These are phyloP conservation scores for Syngnathoides biaculeatus DNA, from an alignment of 2,113 vertebrate genomes.

Conservation along the genomic window DNA sequence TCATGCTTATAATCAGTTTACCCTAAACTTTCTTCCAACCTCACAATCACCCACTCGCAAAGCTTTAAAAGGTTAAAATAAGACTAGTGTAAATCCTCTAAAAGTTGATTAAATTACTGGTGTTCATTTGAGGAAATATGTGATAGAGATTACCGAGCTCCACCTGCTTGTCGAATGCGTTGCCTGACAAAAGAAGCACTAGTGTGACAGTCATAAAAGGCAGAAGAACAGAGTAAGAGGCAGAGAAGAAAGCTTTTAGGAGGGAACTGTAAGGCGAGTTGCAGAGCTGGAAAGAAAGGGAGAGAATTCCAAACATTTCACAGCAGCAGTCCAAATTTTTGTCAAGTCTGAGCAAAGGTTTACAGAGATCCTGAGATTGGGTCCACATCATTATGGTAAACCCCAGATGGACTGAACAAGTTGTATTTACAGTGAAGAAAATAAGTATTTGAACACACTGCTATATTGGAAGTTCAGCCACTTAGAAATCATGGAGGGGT, in stretches of 20 bases:
- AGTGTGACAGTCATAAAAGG: not conserved
- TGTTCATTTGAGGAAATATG: not conserved
- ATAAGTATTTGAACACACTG: too few relatives aligned
- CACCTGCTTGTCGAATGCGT: not conserved
- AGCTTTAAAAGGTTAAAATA: too few relatives aligned
- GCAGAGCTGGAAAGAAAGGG: conserved; percentile 5
- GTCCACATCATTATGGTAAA: not conserved
- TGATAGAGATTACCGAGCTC: not conserved
- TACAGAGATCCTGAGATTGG: not conserved
- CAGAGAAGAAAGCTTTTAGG: conserved; percentile 16
- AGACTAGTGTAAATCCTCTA: too few relatives aligned
- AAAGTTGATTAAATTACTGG: too few relatives aligned
- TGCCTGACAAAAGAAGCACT: not conserved
- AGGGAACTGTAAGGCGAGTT: conserved; percentile 9
- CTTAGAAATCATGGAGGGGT: too few relatives aligned
- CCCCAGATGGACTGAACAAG: not conserved
- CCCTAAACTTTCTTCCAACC: too few relatives aligned
- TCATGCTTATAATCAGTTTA: too few relatives aligned
- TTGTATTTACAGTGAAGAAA: too few relatives aligned
- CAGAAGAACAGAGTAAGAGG: not conserved
- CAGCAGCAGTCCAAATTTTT: not conserved
- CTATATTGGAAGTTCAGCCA: too few relatives aligned
- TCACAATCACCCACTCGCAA: too few relatives aligned
- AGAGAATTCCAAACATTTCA: conserved; percentile 19
- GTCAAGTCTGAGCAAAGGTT: not conserved